phyloP scores from a whole-genome alignment of 2,113 vertebrate genomes.

The Rhombomys opimus region DNA sequence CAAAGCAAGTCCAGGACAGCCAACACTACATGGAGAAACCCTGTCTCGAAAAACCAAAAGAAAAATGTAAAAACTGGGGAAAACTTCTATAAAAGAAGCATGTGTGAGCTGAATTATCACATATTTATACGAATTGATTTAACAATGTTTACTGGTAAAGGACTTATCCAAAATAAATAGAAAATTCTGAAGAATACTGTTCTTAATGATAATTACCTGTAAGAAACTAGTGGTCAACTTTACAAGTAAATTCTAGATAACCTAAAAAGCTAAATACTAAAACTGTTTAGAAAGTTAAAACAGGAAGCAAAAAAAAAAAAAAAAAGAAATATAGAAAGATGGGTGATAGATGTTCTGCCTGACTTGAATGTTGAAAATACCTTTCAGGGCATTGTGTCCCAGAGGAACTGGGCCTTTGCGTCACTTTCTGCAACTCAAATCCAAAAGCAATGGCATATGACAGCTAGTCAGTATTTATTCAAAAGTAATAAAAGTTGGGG shows the following conservation, averaged over 20 bases:
- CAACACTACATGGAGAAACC: no score
- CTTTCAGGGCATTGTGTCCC: background rate
- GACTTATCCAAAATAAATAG: background rate
- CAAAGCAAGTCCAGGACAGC: no score
- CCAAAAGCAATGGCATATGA: background rate
- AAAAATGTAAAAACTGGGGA: background rate
- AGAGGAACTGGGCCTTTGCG: background rate
- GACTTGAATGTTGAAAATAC: background rate
- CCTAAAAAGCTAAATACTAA: background rate
- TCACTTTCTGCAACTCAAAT: background rate
- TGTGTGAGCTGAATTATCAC: background rate
- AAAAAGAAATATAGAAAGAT: background rate
- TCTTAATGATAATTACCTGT: background rate
- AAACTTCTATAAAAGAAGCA: background rate
- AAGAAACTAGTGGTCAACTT: slow-evolving; percentile 1
- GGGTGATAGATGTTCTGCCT: background rate
- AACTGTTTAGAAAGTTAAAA: background rate
- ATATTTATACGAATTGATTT: background rate
- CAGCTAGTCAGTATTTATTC: background rate
- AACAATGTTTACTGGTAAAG: background rate
- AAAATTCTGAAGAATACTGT: background rate
- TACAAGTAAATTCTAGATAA: background rate
- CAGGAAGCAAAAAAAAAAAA: background rate
- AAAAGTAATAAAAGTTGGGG: slow-evolving; percentile 6
- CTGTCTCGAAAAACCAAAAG: no score